Percentiles rank a stretch among this genome's conserved stretches.
phyloP scores from a whole-genome alignment of 2,113 vertebrate species.

The Campylorhamphus procurvoides region DNA sequence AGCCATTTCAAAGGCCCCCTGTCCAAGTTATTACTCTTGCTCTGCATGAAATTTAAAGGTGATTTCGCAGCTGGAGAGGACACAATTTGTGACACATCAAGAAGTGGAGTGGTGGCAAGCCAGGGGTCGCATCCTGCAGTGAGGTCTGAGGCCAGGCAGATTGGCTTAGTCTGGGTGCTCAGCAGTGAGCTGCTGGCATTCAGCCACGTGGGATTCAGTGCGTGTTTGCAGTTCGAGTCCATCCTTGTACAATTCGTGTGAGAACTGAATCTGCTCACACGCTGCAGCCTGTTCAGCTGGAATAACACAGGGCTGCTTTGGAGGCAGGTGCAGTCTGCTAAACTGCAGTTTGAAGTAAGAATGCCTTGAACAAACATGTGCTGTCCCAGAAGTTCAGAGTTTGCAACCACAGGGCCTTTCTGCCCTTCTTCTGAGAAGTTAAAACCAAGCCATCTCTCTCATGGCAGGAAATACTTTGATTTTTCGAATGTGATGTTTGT shows the following conservation, averaged over 20 bases:
- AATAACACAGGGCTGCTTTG: neutral
- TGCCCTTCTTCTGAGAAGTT: neutral
- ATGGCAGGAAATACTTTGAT: neutral
- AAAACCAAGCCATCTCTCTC: neutral
- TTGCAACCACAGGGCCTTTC: neutral
- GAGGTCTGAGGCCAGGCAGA: neutral
- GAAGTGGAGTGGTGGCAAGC: neutral
- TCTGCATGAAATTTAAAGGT: constrained; percentile 27
- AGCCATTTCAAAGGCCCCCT: neutral
- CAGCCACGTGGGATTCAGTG: rapidly evolving
- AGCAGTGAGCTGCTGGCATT: neutral
- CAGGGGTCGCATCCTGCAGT: neutral
- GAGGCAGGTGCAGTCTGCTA: neutral
- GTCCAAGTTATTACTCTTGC: neutral
- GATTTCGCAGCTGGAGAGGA: constrained; percentile 7
- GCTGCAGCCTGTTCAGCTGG: neutral
- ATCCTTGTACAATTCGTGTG: neutral
- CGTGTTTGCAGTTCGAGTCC: neutral
- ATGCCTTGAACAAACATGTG: neutral
- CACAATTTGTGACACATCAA: neutral
- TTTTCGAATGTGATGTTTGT: neutral
- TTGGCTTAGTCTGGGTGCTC: neutral
- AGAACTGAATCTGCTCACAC: neutral
- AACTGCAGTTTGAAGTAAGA: neutral
- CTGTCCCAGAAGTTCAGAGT: neutral